Conservation (phyloP, 2,797 vertebrate genomes). For the Lepilemur ruficaudatus region DNA sequence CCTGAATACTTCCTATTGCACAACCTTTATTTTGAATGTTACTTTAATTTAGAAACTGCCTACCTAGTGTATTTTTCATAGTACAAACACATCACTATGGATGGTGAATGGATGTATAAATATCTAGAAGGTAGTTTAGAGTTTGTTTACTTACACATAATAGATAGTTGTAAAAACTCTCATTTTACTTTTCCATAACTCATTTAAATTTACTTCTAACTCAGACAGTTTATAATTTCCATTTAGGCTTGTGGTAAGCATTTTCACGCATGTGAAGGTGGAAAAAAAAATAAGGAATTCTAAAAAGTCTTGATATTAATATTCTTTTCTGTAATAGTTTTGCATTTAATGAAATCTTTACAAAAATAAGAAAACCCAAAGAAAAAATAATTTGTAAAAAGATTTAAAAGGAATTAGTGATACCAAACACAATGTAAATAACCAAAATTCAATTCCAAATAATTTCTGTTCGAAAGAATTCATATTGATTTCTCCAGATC, state of each 20-base stretch:
- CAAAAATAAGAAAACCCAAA: neutral
- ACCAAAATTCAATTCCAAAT: slow-evolving; percentile 21
- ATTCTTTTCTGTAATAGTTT: slow-evolving; percentile 6
- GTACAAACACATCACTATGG: neutral
- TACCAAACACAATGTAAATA: slow-evolving; percentile 37
- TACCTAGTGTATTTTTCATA: slow-evolving; percentile 6
- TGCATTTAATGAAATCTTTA: neutral
- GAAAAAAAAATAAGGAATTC: neutral
- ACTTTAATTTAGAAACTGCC: neutral
- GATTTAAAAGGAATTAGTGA: neutral
- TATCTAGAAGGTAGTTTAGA: neutral
- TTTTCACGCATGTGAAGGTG: neutral
- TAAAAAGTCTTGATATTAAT: neutral
- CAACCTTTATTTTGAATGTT: neutral
- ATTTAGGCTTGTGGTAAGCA: neutral
- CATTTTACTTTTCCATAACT: neutral
- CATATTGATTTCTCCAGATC: neutral
- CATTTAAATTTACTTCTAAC: neutral
- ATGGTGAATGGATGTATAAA: neutral
- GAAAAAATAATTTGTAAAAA: neutral
- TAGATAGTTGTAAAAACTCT: neutral
- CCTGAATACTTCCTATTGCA: neutral
- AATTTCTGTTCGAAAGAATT: slow-evolving; percentile 31
- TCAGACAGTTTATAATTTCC: neutral
- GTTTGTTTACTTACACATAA: neutral